Conservation (phyloP, 2,113 vertebrate species). For the Salvelinus namaycush region DNA sequence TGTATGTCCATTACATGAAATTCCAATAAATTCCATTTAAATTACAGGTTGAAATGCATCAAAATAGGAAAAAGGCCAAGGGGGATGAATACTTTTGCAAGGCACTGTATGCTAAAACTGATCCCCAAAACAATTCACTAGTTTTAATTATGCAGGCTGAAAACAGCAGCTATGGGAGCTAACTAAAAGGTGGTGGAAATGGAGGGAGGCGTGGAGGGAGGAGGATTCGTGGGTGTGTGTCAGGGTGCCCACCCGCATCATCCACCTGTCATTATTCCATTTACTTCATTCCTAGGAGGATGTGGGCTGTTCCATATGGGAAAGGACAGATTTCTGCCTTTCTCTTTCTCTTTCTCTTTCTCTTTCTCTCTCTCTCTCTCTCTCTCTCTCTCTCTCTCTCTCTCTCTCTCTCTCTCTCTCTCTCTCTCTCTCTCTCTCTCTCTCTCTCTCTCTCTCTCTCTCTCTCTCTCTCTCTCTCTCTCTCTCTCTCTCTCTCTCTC, state of each 20-base stretch:
- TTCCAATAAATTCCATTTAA: too few species aligned
- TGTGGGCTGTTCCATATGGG: neutral
- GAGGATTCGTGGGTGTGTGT: neutral
- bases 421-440: too few species aligned
- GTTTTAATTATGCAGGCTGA: conserved; percentile 12
- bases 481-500: too few species aligned
- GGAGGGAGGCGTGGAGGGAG: neutral
- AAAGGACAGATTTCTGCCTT: neutral
- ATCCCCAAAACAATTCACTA: neutral
- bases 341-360: neutral
- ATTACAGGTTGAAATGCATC: too few species aligned
- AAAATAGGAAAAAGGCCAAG: too few species aligned
- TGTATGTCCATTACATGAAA: too few species aligned
- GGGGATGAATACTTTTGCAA: too few species aligned
- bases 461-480: too few species aligned
- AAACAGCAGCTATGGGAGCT: neutral
- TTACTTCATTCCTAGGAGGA: neutral
- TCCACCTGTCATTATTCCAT: neutral
- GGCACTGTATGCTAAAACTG: neutral
- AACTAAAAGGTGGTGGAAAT: neutral
- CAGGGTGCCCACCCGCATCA: neutral
- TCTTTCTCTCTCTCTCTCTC: conserved; percentile 5
- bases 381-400: neutral
- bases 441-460: too few species aligned
- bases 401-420: too few species aligned